Conservation (phyloP, 2,113 vertebrate species). For the Marcusenius ussheri region DNA sequence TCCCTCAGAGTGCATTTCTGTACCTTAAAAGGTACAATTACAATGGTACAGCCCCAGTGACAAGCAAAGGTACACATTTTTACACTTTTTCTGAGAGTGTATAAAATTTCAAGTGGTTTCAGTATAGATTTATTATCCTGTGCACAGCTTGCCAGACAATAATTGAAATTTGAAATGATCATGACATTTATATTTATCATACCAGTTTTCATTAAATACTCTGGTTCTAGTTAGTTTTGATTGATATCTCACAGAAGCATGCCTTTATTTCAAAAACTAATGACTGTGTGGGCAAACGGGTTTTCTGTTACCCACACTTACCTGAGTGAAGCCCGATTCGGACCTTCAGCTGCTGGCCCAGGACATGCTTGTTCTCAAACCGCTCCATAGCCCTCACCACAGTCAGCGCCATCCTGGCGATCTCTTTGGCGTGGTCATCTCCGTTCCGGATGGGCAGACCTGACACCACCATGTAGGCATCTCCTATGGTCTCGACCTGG, state of each 20-base stretch:
- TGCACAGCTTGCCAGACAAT: not conserved
- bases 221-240: not conserved
- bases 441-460: constrained; percentile 71
- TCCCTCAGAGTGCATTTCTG: too few relatives aligned
- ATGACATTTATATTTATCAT: not conserved
- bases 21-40: too few relatives aligned
- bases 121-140: not conserved
- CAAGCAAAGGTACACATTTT: too few relatives aligned
- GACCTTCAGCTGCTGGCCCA: constrained; percentile 60
- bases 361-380: constrained; percentile 67
- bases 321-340: constrained; percentile 70
- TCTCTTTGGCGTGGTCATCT: constrained; percentile 62
- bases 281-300: not conserved
- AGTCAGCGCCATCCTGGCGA: constrained; percentile 72
- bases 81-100: too few relatives aligned
- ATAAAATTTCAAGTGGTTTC: not conserved
- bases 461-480: constrained; percentile 78
- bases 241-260: not conserved
- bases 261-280: not conserved
- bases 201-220: not conserved
- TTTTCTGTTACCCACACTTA: constrained; percentile 28
- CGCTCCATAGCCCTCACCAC: constrained; percentile 65
- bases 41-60: too few relatives aligned
- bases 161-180: not conserved
- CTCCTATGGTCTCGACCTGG: constrained; percentile 76